Base-by-base conservation (phyloP, 2,888 invertebrate genomes). In the Lasioglossum pauxillum region DNA sequence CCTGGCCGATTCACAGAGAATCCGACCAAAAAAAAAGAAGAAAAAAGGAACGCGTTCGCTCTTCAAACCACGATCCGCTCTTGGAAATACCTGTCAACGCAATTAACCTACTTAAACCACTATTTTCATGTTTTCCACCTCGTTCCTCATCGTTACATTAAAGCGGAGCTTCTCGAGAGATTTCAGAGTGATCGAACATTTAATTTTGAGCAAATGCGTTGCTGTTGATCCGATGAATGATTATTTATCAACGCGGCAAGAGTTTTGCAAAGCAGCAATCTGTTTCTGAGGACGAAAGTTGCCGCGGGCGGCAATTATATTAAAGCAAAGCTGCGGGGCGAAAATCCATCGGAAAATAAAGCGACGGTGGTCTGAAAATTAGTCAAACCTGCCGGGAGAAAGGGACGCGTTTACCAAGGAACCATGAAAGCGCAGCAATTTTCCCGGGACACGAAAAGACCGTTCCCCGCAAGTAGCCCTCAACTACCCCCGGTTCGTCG, bases 401-500 rank as follows among this genome's bases (percentile, higher is more conserved):
- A 44, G 72, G 72, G 46, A 10, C 38, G 16, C n/a, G 60, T 38
- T 19, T 31, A 27, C 44, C 35, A 49, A 82, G 35, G 57, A 38
- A 38, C 8, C 69, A 14, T 38, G 71, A 78, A 64, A 67, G 44
- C 64, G 53, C 5, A 44, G 67, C 38, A 76, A 84, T 79, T 79
- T 75, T 41, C 57, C 38, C 44, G 27, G 46, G 49, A 76, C 38
- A 41, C 23, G 72, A 74, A 74, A 84, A 73, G 75, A 75, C 75
- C 53, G 78, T 84, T 27, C 19, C 23, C 82, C 83, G 78, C 80
- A 75, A 80, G 78, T 72, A 80, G 72, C 81, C 75, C 82, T 85
- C 90, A 89, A 92, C 91, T 87, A 85, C 82, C 88, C 88, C 81
- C 84, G 86, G 85, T 84, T 82, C 81, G 84, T 81, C 86, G 78